These are phyloP conservation scores for Meliscaeva auricollis DNA, from an alignment of 2,888 invertebrate genomes.

Conservation along the genomic window DNA sequence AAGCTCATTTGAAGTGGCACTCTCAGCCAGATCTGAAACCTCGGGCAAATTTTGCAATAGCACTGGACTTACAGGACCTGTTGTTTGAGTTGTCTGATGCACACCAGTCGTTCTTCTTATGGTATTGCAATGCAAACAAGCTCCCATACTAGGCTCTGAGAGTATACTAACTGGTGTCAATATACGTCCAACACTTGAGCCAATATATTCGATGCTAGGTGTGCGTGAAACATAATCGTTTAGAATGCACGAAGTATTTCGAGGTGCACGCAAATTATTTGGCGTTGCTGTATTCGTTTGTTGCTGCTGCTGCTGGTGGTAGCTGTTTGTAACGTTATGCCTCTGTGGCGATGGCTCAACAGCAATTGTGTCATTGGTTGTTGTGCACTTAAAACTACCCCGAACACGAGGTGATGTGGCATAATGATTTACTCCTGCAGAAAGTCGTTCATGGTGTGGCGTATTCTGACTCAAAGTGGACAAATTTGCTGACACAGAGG, in stretches of 20 bases:
- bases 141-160: constrained; percentile 78
- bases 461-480: constrained; percentile 61
- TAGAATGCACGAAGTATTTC: constrained; percentile 64
- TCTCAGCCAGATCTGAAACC: constrained; percentile 43
- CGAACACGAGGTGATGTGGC: constrained; percentile 80
- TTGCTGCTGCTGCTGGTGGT: constrained; percentile 51
- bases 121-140: constrained; percentile 83
- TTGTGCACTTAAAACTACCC: constrained; percentile 48
- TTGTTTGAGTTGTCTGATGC: constrained; percentile 84
- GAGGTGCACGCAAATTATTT: constrained; percentile 30
- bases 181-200: constrained; percentile 77
- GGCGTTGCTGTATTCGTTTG: constrained; percentile 50
- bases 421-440: constrained; percentile 78
- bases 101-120: constrained; percentile 83
- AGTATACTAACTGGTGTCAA: constrained; percentile 78
- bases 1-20: constrained; percentile 61
- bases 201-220: constrained; percentile 79
- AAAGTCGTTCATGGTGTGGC: constrained; percentile 71
- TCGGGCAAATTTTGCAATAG: constrained; percentile 79
- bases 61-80: constrained; percentile 84
- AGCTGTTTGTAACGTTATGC: constrained; percentile 31
- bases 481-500: constrained; percentile 42
- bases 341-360: constrained; percentile 69
- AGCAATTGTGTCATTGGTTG: constrained; percentile 55
- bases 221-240: constrained; percentile 78